Evolutionary conservation across 2,113 vertebrate genomes (phyloP), one percentile per base, ranked within the genome.

Genomic region (Probosciger aterrimus): DNA sequence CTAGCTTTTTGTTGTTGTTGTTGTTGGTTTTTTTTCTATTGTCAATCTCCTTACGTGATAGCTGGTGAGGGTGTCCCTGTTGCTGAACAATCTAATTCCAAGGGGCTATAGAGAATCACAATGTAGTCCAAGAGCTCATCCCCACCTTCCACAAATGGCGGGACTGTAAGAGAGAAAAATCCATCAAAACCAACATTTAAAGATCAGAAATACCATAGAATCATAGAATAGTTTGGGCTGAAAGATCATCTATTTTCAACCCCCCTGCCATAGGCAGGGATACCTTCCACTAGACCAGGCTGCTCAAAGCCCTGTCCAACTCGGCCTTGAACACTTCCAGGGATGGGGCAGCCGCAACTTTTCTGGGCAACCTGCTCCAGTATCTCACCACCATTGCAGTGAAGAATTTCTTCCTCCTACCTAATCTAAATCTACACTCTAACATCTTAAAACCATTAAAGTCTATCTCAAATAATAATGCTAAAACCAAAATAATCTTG

Each of bases 21-120:
- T 53, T 28, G 10, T 5, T 57, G 13, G 33, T 55, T 33, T n/a
- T 85, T 57, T n/a, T 62, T 50, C 89, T 86, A 83, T 76, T 76
- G 46, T 82, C 94, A 93, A 67, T 73, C 44, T 74, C 82, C 98
- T 98, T 98, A 99, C 99, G 19, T 98, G 96, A 99, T 97, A 86
- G 95, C 91, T 50, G 99, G 99, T 53, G 98, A 80, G 28, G 99
- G 99, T 16, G 96, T 98, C 90, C 99, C 99, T 25, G 96, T 96
- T 73, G 97, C 98, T 12, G 97, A 97, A 94, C 99, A 99, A 84
- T 99, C 98, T 35, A 99, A 92, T 92, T 99, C 99, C 93, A 99
- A 87, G 47, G 98, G 97, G 82, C 93, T 98, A 93, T 98, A 98
- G 35, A 99, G 93, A 92, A 98, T 97, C 73, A 99, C 99, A 8